Conservation (phyloP, 92 coral and sea anemone species). For the Micromussa lordhowensis region DNA sequence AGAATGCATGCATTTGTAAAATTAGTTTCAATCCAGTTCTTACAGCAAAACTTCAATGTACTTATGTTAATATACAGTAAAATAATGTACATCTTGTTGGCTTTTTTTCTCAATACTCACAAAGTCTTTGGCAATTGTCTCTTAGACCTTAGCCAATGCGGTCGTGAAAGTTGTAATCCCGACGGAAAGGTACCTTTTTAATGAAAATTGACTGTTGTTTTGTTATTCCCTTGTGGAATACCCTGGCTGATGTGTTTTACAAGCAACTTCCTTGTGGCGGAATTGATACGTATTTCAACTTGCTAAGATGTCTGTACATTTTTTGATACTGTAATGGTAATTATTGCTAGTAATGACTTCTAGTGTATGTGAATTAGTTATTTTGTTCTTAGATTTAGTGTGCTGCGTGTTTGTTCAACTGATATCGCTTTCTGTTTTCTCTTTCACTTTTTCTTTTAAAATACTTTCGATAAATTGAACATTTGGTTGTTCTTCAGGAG, state of each 20-base stretch:
- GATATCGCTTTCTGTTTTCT: background rate
- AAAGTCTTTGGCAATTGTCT: conserved; percentile 98
- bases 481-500: background rate
- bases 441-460: background rate
- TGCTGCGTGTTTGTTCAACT: background rate
- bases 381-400: background rate
- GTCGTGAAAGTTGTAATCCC: conserved; percentile 99
- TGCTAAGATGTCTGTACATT: background rate
- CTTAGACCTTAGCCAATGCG: conserved; percentile 99
- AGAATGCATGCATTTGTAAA: conserved; percentile 2
- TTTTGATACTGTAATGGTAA: background rate
- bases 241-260: conserved; percentile 41
- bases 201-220: conserved; percentile 66
- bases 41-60: background rate
- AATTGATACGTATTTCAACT: conserved; percentile 6
- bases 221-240: conserved; percentile 49
- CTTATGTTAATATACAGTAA: background rate
- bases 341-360: background rate
- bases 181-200: conserved; percentile 98
- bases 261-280: conserved; percentile 5
- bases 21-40: background rate
- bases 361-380: no score
- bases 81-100: conserved; percentile 6
- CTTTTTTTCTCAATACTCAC: conserved; percentile 83
- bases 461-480: background rate